These are phyloP conservation scores for Prietella phreatophila DNA, from an alignment of 2,113 vertebrate genomes.

Conservation along the genomic window DNA sequence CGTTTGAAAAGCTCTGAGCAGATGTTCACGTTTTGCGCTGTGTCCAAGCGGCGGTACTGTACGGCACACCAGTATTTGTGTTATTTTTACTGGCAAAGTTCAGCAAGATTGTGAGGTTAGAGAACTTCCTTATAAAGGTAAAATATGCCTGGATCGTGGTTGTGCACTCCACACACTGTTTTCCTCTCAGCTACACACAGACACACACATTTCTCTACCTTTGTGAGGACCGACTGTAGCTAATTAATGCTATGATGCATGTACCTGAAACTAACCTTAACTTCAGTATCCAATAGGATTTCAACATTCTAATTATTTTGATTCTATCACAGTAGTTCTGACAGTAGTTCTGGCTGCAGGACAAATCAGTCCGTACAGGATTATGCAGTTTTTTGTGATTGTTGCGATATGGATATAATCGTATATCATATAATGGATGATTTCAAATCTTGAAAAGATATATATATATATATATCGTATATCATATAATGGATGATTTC, in stretches of 20 bases:
- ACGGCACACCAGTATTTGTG: not conserved
- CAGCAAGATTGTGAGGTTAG: not conserved
- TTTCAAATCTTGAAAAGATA: too few relatives aligned
- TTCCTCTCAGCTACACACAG: constrained; percentile 2
- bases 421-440: too few relatives aligned
- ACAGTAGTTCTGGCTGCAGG: not conserved
- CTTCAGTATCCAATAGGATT: not conserved
- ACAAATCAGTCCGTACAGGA: not conserved
- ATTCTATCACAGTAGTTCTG: not conserved
- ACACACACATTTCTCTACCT: not conserved
- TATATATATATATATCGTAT: too few relatives aligned
- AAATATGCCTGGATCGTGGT: constrained; percentile 66
- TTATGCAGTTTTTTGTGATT: too few relatives aligned
- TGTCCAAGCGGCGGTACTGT: constrained; percentile 39
- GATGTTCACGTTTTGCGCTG: constrained; percentile 32
- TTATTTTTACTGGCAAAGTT: constrained; percentile 39
- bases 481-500: too few relatives aligned
- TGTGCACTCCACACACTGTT: constrained; percentile 21
- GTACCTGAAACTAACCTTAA: not conserved
- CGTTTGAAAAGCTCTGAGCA: constrained; percentile 48
- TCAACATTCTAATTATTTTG: not conserved
- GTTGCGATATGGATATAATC: too few relatives aligned
- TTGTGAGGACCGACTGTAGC: not conserved
- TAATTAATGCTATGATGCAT: not conserved
- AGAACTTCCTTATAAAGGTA: constrained; percentile 73